Evolutionary conservation across 2,113 vertebrate species (phyloP).

Genomic region (Rostratula benghalensis): DNA sequence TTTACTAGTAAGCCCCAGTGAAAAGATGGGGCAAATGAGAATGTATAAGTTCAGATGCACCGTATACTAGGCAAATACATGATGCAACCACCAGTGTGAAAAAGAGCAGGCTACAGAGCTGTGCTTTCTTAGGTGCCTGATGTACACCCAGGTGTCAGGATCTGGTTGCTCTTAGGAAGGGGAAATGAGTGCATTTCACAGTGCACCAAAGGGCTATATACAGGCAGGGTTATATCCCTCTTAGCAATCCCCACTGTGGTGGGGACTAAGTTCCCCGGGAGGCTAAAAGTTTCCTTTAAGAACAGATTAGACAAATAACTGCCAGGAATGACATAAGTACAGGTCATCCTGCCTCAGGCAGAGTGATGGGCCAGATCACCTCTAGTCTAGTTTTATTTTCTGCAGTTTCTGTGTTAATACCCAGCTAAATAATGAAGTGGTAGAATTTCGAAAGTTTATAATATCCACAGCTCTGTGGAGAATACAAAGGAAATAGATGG

Average conservation of each 20-base stretch:
- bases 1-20: background rate
- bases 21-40: background rate
- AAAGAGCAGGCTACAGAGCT: background rate
- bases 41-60: background rate
- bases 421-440: background rate
- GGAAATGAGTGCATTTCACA: background rate
- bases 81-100: background rate
- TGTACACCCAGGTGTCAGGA: background rate
- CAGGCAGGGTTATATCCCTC: background rate
- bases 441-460: background rate
- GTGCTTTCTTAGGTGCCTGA: background rate
- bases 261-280: background rate
- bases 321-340: background rate
- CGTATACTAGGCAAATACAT: background rate
- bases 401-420: background rate
- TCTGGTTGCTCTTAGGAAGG: background rate
- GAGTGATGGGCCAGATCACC: background rate
- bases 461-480: background rate
- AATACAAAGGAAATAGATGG: background rate
- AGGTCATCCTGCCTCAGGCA: background rate
- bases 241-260: background rate
- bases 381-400: background rate
- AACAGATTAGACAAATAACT: background rate
- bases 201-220: background rate
- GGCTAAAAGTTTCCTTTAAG: background rate